Evolutionary conservation across 1,140 invertebrate genomes (phyloP), one percentile per base, ranked within the genome.

Genomic region (Antheraea pernyi): DNA sequence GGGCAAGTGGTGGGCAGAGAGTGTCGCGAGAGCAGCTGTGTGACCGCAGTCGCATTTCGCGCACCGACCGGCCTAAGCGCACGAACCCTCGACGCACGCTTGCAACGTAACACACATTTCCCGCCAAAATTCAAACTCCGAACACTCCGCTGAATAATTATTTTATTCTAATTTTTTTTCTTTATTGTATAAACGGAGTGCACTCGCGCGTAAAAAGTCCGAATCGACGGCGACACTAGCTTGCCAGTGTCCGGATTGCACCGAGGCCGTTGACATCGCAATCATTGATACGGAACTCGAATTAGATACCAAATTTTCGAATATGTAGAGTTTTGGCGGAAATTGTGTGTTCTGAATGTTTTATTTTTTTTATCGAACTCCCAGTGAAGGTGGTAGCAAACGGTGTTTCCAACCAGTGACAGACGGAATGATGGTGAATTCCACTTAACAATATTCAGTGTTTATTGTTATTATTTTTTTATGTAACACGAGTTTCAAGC

Each of bases 81-180:
- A 82, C 75, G 67, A 68, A 70, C 73, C 75, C 77, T 4, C 77
- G 78, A 84, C 86, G 81, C 81, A 86, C 83, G 82, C 77, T 77
- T 79, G 65, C 73, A 77, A 87, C 81, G 80, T 85, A 74, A 87
- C 88, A 86, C 89, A 89, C 83, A 70, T 72, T 83, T 84, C 87
- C 86, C 89, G 89, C 89, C 89, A 86, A 75, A 85, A 86, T 90
- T 83, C 80, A 90, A 91, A 83, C 76, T 82, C 75, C 83, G 78
- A 74, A 76, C 67, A 73, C 66, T 67, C 70, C 79, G 77, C 69
- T 69, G 13, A 83, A 82, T 79, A 81, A 79, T 82, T 83, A 77
- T 79, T 82, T 79, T 81, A 18, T 64, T 64, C 16, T 42, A 37
- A 37, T 59, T 59, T 67, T 67, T 37, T 67, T 66, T 66, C 19